Evolutionary conservation across 2,797 vertebrate genomes (phyloP), one percentile per base, ranked within the genome.

Genomic region (Ctenopoma kingsleyae): DNA sequence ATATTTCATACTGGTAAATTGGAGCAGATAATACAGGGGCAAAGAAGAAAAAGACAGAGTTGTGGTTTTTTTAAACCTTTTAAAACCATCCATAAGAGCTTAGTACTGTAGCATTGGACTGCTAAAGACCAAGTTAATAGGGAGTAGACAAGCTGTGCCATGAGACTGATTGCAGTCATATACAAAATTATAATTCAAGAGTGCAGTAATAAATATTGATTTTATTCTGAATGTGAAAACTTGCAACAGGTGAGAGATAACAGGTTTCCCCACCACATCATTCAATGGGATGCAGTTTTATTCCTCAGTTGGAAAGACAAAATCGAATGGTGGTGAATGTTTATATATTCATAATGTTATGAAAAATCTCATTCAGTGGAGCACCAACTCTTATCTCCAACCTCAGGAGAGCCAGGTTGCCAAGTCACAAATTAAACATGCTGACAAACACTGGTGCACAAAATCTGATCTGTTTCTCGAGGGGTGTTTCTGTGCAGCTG

Each of bases 341-440:
- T 77, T 71, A 32, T 55, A 27, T 41, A 41, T 65, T 30, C 12
- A 50, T 78, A 62, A 44, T 65, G 58, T 52, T 71, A 7, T 76
- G 51, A 69, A 22, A 58, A 52, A 55, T 64, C 57, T 17, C 55
- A 67, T 57, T 74, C 67, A 49, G 50, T n/a, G 8, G 20, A 69
- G 60, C 64, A 67, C 63, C 58, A 15, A 79, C 23, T 23, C 44
- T 68, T 67, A 59, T 56, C 49, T 43, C 23, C 38, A 48, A 8
- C 64, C 89, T 87, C 87, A 44, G 74, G 84, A 83, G 83, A 84
- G 65, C 22, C 75, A 53, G 75, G 89, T 90, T 92, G 86, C 88
- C 89, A 84, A 82, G 86, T 82, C 83, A 67, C 88, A 85, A 84
- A 82, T 88, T 77, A 83, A 88, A 84, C 84, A 79, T 73, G 76